Evolutionary conservation across 2,888 invertebrate species (phyloP).

Genomic region (Amphimallon solstitiale): DNA sequence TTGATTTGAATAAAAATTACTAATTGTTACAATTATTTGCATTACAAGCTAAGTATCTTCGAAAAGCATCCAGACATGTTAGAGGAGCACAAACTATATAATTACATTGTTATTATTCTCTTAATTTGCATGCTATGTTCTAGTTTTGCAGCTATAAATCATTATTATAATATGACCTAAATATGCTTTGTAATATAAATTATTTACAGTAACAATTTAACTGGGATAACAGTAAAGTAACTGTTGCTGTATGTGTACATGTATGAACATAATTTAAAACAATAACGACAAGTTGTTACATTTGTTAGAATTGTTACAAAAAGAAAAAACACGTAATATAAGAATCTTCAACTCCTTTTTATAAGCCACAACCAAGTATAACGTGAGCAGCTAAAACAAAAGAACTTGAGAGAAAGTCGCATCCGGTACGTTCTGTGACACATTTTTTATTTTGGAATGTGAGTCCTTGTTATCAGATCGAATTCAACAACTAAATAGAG

Average conservation of each 20-base stretch:
- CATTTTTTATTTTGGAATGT: not conserved
- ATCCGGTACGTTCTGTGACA: slow-evolving; percentile 12
- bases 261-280: not conserved
- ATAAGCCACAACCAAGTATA: not conserved
- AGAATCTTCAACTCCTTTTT: not conserved
- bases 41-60: too few species aligned
- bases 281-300: not conserved
- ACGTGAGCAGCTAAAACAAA: not conserved
- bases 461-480: not conserved
- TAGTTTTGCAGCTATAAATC: too few species aligned
- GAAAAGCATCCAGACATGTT: too few species aligned
- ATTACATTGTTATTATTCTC: too few species aligned
- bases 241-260: not conserved
- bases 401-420: slow-evolving; percentile 13
- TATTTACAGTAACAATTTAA: slow-evolving; percentile 5
- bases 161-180: slow-evolving; percentile 7
- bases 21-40: too few species aligned
- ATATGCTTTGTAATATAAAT: not conserved
- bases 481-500: too few species aligned
- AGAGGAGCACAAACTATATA: too few species aligned
- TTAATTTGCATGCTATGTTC: too few species aligned
- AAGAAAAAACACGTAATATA: not conserved
- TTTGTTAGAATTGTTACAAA: not conserved
- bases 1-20: too few species aligned
- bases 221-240: slow-evolving; percentile 17